These are phyloP conservation scores for Pseudoips prasinana DNA, from an alignment of 2,888 invertebrate species.

Conservation along the genomic window DNA sequence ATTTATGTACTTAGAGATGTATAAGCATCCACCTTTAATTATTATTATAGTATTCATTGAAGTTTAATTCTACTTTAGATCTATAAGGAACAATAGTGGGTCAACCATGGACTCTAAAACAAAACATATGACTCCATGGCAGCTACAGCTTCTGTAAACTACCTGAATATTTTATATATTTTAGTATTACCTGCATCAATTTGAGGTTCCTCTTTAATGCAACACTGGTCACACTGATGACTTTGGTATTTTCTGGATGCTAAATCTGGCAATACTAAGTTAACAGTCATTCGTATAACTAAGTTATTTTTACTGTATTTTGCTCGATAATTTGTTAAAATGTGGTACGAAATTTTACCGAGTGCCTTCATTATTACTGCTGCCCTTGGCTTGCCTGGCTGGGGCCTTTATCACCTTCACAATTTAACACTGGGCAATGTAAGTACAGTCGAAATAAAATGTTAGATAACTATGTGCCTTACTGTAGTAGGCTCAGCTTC, in stretches of 20 bases:
- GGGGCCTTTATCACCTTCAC: constrained; percentile 83
- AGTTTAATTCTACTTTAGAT: too few species aligned
- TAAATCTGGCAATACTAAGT: constrained; percentile 43
- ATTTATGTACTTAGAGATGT: too few species aligned
- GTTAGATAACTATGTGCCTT: constrained; percentile 63
- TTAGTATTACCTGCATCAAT: neutral
- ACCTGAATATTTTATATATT: too few species aligned
- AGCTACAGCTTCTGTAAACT: too few species aligned
- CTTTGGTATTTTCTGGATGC: constrained; percentile 20
- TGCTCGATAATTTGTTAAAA: constrained; percentile 47
- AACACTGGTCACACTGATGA: constrained; percentile 19
- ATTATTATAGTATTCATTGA: too few species aligned
- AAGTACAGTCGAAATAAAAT: constrained; percentile 67
- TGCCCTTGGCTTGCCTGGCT: constrained; percentile 83
- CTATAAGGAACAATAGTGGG: too few species aligned
- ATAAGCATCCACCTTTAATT: too few species aligned
- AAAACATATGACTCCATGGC: too few species aligned
- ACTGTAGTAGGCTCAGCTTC: constrained; percentile 8
- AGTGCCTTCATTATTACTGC: constrained; percentile 83
- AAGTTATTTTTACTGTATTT: constrained; percentile 31
- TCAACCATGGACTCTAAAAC: too few species aligned
- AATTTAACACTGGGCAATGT: constrained; percentile 84
- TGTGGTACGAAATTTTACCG: constrained; percentile 89
- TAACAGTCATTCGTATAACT: constrained; percentile 35
- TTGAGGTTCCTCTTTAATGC: too few species aligned